These are phyloP conservation scores for Heteromyza rotundicornis DNA, from an alignment of 2,888 invertebrate genomes.

Conservation along the genomic window DNA sequence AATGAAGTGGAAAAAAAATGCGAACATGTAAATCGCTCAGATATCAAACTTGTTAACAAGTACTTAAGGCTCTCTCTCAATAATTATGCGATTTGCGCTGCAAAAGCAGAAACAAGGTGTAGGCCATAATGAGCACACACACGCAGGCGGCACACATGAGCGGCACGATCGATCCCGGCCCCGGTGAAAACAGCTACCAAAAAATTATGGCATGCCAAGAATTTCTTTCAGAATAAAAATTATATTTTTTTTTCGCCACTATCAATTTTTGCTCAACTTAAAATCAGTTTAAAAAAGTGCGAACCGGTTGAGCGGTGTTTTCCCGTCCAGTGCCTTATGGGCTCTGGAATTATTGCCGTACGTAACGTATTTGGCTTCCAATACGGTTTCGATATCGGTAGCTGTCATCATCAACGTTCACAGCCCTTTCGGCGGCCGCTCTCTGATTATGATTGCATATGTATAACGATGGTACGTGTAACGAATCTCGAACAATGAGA, in stretches of 20 bases:
- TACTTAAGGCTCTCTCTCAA: conserved; percentile 54
- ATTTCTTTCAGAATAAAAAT: too few relatives aligned
- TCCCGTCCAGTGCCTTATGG: conserved; percentile 47
- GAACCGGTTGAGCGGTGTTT: neutral
- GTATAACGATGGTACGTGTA: neutral
- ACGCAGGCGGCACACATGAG: neutral
- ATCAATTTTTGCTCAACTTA: neutral
- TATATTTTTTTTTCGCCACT: conserved; percentile 11
- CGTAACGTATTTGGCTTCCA: neutral
- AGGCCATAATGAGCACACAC: conserved; percentile 47
- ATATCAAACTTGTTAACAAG: conserved; percentile 61
- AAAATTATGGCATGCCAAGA: conserved; percentile 45
- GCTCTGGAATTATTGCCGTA: conserved; percentile 43
- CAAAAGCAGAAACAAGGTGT: conserved; percentile 43
- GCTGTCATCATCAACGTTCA: conserved; percentile 49
- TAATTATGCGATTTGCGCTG: conserved; percentile 41
- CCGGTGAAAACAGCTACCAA: conserved; percentile 18
- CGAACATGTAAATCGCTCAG: conserved; percentile 57
- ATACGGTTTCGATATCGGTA: conserved; percentile 40
- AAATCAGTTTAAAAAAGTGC: neutral
- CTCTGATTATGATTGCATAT: neutral
- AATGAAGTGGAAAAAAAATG: too few relatives aligned
- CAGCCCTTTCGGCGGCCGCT: conserved; percentile 15
- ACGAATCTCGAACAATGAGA: too few relatives aligned
- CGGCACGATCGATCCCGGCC: neutral